Conservation (phyloP, 2,888 invertebrate species). For the Holacanthella duospinosa region DNA sequence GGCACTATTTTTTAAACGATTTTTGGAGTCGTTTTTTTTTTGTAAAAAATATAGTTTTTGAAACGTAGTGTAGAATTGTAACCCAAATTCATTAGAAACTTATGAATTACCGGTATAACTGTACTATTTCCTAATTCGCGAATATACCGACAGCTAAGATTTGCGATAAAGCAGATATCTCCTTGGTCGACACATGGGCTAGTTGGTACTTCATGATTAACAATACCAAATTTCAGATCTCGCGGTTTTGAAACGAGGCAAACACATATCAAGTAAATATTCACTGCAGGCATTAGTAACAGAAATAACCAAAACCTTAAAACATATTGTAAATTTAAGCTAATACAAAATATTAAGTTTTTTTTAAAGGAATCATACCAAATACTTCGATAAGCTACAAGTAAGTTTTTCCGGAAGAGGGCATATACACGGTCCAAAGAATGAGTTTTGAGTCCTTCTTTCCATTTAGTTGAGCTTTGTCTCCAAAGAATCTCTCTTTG, state of each 20-base stretch:
- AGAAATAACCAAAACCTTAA: conserved; percentile 80
- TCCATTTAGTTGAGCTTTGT: background rate
- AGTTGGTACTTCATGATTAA: conserved; percentile 59
- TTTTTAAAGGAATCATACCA: background rate
- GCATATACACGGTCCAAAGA: background rate
- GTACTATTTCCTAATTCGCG: background rate
- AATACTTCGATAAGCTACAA: background rate
- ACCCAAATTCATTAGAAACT: too few relatives aligned
- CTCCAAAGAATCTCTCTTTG: background rate
- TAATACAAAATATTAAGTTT: background rate
- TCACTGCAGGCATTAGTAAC: conserved; percentile 82
- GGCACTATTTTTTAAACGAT: too few relatives aligned
- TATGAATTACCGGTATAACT: too few relatives aligned
- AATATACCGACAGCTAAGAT: conserved; percentile 24
- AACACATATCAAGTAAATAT: conserved; percentile 82
- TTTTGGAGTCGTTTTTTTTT: too few relatives aligned
- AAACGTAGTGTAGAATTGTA: too few relatives aligned
- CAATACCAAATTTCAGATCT: conserved; percentile 66
- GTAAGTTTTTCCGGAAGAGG: conserved; percentile 15
- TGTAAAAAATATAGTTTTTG: too few relatives aligned
- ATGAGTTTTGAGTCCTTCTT: background rate
- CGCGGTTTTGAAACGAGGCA: conserved; percentile 80
- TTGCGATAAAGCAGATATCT: conserved; percentile 11
- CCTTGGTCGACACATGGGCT: background rate
- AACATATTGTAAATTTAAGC: background rate